These are phyloP conservation scores for Danionella cerebrum DNA, from an alignment of 2,113 vertebrate genomes.

Conservation along the genomic window DNA sequence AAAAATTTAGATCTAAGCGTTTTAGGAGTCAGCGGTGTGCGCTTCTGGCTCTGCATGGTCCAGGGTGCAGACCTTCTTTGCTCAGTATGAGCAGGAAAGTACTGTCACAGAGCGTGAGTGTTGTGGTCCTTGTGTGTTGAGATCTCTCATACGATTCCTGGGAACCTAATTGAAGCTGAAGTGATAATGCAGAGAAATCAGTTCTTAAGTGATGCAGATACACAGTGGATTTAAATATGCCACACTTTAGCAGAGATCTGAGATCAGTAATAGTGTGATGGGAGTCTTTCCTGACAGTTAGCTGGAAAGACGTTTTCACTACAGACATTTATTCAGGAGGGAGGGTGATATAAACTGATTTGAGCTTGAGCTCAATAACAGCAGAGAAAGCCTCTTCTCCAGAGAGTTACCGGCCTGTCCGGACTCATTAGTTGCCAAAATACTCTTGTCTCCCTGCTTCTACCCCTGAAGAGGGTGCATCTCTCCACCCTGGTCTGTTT, in stretches of 20 bases:
- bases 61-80: too few relatives aligned
- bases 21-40: too few relatives aligned
- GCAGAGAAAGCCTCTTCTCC: slow-evolving; percentile 44
- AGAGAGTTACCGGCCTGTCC: slow-evolving; percentile 23
- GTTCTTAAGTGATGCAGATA: background rate
- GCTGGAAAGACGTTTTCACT: slow-evolving; percentile 5
- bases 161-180: background rate
- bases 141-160: too few relatives aligned
- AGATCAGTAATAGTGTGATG: slow-evolving; percentile 69
- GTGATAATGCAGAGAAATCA: background rate
- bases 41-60: too few relatives aligned
- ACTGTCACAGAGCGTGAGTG: too few relatives aligned
- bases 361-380: slow-evolving; percentile 69
- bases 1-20: too few relatives aligned
- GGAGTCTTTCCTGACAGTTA: slow-evolving; percentile 36
- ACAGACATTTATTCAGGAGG: slow-evolving; percentile 43
- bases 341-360: slow-evolving; percentile 68
- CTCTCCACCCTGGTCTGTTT: slow-evolving; percentile 4
- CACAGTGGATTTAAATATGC: background rate
- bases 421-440: slow-evolving; percentile 14
- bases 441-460: slow-evolving; percentile 8
- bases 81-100: too few relatives aligned
- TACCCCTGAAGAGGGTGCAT: background rate
- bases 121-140: too few relatives aligned
- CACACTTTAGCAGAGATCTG: slow-evolving; percentile 48